Conservation (phyloP, 2,113 vertebrate species). For the Sporophila hypoxantha region DNA sequence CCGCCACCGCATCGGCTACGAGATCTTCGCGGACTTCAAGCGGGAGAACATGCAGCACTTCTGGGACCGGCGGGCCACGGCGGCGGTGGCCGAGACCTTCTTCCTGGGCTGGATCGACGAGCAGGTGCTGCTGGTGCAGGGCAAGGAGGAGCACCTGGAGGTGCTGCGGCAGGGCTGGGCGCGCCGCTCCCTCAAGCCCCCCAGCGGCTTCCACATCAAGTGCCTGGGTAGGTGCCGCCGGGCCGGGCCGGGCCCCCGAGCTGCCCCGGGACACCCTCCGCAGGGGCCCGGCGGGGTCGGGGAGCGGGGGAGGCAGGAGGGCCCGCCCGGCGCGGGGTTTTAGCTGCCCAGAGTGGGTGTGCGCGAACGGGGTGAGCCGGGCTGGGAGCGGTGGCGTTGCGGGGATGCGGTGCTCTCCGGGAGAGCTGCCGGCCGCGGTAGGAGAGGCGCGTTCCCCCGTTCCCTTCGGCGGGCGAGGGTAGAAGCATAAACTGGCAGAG, state of each 20-base stretch:
- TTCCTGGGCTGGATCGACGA: conserved; percentile 97
- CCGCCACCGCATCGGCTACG: conserved; percentile 88
- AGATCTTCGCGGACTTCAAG: conserved; percentile 96
- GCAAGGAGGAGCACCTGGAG: conserved; percentile 92
- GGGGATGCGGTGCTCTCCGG: rapidly evolving
- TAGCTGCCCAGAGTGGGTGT: not conserved
- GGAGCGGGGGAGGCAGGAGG: not conserved
- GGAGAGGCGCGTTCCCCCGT: not conserved
- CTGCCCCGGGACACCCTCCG: not conserved
- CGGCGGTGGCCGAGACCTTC: conserved; percentile 89
- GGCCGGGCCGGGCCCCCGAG: not conserved
- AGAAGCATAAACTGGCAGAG: rapidly evolving
- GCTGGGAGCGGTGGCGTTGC: not conserved
- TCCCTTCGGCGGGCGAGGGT: not conserved
- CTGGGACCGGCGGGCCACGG: conserved; percentile 88
- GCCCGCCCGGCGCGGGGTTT: no score
- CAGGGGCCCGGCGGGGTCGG: not conserved
- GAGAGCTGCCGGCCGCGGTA: not conserved
- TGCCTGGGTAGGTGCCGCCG: conserved; percentile 82
- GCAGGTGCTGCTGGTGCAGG: conserved; percentile 92
- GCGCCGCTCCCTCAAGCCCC: conserved; percentile 86
- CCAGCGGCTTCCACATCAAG: conserved; percentile 89
- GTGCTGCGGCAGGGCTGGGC: conserved; percentile 92
- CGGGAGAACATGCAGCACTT: conserved; percentile 90
- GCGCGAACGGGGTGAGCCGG: not conserved